Percentiles rank a stretch among this genome's conserved stretches.
These are phyloP conservation scores for Eupithecia tripunctaria DNA, from an alignment of 2,888 invertebrate species.

Conservation along the genomic window DNA sequence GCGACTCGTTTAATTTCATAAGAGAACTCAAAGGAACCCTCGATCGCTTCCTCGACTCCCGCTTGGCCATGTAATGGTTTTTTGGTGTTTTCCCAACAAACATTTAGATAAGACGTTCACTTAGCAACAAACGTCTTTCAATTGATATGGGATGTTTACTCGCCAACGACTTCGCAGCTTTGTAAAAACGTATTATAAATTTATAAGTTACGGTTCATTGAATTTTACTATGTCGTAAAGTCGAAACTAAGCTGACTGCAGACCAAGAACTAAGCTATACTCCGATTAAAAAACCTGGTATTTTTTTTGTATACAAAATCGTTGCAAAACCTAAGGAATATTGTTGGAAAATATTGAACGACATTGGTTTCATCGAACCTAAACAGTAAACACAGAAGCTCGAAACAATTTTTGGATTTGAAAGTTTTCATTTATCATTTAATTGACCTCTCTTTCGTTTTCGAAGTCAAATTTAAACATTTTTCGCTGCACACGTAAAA, in stretches of 20 bases:
- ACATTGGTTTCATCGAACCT: no score
- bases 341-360: no score
- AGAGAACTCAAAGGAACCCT: background rate
- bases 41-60: background rate
- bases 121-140: slow-evolving; percentile 9
- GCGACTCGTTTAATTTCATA: background rate
- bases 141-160: slow-evolving; percentile 5
- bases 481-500: no score
- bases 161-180: slow-evolving; percentile 4
- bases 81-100: slow-evolving; percentile 12
- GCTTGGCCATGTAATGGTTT: slow-evolving; percentile 9
- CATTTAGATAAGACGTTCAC: slow-evolving; percentile 13
- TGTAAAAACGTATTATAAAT: background rate
- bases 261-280: background rate
- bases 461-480: no score
- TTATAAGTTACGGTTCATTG: background rate
- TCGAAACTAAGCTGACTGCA: background rate
- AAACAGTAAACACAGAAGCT: no score
- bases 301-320: no score
- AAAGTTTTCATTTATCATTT: no score
- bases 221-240: background rate
- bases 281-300: no score
- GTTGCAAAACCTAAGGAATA: no score
- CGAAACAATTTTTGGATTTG: no score
- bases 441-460: no score